A percentile compares a stretch with the other conserved stretches of the same genome.
phyloP scores from a whole-genome alignment of 2,113 vertebrate genomes.

The Guaruba guarouba region DNA sequence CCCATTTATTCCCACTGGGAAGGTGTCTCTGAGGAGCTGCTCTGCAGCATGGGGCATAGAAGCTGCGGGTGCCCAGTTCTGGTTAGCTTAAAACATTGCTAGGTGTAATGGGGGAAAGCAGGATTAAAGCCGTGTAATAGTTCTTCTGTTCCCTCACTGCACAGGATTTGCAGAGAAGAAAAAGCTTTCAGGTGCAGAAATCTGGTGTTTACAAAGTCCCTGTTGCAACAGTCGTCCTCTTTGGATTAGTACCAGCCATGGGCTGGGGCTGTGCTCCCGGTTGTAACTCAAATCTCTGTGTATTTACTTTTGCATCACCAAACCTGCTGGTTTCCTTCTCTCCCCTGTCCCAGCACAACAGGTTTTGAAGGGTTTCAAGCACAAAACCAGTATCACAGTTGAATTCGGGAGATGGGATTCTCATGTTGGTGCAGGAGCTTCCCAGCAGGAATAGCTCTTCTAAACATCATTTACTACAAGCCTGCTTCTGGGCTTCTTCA shows the following conservation, averaged over 20 bases:
- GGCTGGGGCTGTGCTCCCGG: too few species aligned
- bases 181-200: rapidly evolving
- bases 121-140: background rate
- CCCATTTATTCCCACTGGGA: background rate
- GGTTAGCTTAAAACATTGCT: background rate
- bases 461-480: background rate
- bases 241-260: background rate
- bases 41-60: background rate
- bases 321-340: background rate
- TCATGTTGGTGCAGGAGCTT: rapidly evolving
- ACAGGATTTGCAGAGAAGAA: background rate
- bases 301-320: background rate
- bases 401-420: too few species aligned
- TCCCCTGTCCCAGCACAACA: rapidly evolving
- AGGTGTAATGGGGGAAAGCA: background rate
- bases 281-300: background rate
- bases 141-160: background rate
- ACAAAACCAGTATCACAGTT: background rate
- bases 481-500: rapidly evolving
- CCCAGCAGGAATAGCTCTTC: background rate
- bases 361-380: background rate
- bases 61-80: background rate
- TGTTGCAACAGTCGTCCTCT: background rate
- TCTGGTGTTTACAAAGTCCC: background rate
- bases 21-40: background rate